Evolutionary conservation across 2,113 vertebrate species (phyloP), one percentile per base, ranked within the genome.

Genomic region (Taurulus bubalis): DNA sequence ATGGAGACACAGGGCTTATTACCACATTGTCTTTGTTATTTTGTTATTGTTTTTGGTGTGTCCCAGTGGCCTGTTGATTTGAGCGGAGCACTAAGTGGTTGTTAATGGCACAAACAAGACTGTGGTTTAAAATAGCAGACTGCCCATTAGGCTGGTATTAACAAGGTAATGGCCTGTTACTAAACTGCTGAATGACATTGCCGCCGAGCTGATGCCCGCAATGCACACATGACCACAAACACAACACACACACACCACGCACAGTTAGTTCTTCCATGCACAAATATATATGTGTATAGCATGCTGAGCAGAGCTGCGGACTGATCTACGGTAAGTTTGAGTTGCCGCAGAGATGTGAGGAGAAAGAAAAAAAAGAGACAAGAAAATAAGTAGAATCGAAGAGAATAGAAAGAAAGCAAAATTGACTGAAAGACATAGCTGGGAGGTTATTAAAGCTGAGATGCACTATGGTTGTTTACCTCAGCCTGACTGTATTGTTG

Each of bases 141-240:
- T 90, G 85, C 92, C 94, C 95, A 95, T 96, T 96, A 95, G 91
- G 80, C 92, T 94, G 83, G 94, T 95, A 97, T 97, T 96, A 96
- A 93, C 91, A 86, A 94, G 92, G 88, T 96, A 96, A 97, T 96
- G 95, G 94, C 89, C 95, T 95, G 95, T 96, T 95, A 93, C 95
- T 95, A 96, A 96, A 96, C 91, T 94, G 92, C 87, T 91, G 93
- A 92, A 93, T 90, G 92, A 94, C 94, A 92, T 94, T 94, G 91
- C 87, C 26, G 84, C 58, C 47, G 74, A 71, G 80, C 82, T 62
- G 86, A 80, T 88, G 81, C 70, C 66, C 15, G 18, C 71, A 26
- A 47, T 26, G 49, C 77, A 82, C 80, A 74, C 87, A 84, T 74
- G 79, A 74, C 16, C 40, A 30, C 75, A 60, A 64, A 71, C 60